These are phyloP conservation scores for Lasioglossum pauxillum DNA, from an alignment of 2,888 invertebrate genomes.

Conservation along the genomic window DNA sequence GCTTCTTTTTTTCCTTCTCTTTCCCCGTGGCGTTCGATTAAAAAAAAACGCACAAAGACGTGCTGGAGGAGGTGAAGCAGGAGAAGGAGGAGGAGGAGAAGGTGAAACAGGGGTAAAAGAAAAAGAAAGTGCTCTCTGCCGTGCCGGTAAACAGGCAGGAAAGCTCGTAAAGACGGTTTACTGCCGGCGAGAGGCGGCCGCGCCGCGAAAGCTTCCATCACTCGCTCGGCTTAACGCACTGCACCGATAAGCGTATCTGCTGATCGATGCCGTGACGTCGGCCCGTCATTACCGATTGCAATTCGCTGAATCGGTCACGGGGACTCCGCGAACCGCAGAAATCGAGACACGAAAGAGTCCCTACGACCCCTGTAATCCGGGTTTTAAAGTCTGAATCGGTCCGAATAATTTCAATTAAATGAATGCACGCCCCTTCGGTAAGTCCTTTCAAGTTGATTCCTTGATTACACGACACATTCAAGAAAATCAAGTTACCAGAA, in stretches of 20 bases:
- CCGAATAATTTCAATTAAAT: background rate
- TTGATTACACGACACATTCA: background rate
- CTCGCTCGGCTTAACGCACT: constrained; percentile 67
- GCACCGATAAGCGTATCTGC: constrained; percentile 71
- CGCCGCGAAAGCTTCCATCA: constrained; percentile 61
- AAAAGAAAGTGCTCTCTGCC: constrained; percentile 39
- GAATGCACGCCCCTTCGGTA: background rate
- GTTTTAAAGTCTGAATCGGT: background rate
- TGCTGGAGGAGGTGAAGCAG: constrained; percentile 24
- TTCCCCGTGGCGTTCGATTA: constrained; percentile 62
- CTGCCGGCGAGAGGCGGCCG: constrained; percentile 63
- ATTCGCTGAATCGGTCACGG: constrained; percentile 51
- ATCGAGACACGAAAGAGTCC: constrained; percentile 30
- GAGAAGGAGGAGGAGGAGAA: constrained; percentile 16
- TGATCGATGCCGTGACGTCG: constrained; percentile 82
- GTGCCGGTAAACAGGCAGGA: constrained; percentile 73
- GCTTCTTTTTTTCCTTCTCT: constrained; percentile 37
- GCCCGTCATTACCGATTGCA: constrained; percentile 78
- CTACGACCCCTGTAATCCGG: constrained; percentile 15
- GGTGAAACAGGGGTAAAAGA: constrained; percentile 9
- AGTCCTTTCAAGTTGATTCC: background rate
- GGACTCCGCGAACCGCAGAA: constrained; percentile 24
- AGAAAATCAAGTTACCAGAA: background rate
- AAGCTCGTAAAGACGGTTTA: constrained; percentile 81
- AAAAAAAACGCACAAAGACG: constrained; percentile 35